Conservation (phyloP, 2,888 invertebrate genomes). For the Microplitis manilae region DNA sequence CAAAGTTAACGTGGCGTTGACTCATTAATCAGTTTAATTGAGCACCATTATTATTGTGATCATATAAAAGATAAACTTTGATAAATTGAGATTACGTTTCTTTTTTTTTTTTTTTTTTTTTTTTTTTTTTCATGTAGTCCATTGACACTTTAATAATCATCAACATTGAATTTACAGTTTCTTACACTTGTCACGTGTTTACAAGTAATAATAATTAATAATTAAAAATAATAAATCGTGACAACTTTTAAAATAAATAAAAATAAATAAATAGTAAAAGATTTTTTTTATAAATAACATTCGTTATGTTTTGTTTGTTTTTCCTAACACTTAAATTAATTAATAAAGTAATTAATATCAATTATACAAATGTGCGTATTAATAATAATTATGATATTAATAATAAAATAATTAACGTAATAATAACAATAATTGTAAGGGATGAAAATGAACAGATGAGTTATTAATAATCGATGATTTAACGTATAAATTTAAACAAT, state of each 20-base stretch:
- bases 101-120: slow-evolving; percentile 12
- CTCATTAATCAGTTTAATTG: background rate
- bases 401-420: slow-evolving; percentile 16
- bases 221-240: slow-evolving; percentile 62
- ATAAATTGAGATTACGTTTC: slow-evolving; percentile 57
- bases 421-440: slow-evolving; percentile 5
- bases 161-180: too few species aligned
- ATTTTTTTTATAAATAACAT: background rate
- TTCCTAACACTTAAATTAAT: background rate
- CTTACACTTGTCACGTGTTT: slow-evolving; percentile 54
- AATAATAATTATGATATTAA: slow-evolving; percentile 34
- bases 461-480: background rate
- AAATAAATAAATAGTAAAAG: background rate
- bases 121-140: slow-evolving; percentile 32
- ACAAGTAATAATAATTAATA: slow-evolving; percentile 60
- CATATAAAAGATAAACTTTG: slow-evolving; percentile 29
- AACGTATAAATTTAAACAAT: slow-evolving; percentile 1
- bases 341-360: slow-evolving; percentile 38
- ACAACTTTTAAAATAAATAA: slow-evolving; percentile 35
- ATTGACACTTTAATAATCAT: slow-evolving; percentile 15
- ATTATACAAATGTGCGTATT: slow-evolving; percentile 46
- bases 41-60: slow-evolving; percentile 23
- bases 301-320: background rate
- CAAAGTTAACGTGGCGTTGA: too few species aligned
- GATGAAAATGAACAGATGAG: slow-evolving; percentile 8